Percentiles rank a stretch among this genome's conserved stretches.
phyloP scores from a whole-genome alignment of 2,797 vertebrate genomes.

The Cyclura pinguis region DNA sequence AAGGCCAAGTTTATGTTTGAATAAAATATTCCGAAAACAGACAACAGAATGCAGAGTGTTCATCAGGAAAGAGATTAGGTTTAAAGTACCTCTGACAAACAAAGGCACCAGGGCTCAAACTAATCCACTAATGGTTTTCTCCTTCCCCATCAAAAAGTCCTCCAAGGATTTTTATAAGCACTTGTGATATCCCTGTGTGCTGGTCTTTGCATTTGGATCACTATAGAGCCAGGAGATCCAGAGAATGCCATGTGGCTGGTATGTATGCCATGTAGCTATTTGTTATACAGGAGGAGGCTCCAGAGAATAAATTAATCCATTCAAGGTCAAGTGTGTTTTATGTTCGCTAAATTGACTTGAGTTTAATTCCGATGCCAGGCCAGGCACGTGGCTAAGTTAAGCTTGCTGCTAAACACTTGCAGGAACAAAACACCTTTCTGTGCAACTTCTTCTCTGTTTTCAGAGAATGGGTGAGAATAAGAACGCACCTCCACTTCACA shows the following conservation, averaged over 20 bases:
- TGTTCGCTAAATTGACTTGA: conserved; percentile 39
- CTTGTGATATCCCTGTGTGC: conserved; percentile 8
- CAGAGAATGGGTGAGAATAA: not conserved
- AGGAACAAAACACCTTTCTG: not conserved
- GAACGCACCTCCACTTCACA: no score
- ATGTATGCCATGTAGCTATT: not conserved
- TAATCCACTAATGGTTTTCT: conserved; percentile 25
- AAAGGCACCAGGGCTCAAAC: not conserved
- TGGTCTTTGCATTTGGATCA: conserved; percentile 29
- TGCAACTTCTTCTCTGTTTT: conserved; percentile 6
- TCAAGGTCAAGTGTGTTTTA: conserved; percentile 50
- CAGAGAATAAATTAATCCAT: conserved; percentile 41
- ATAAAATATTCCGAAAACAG: conserved; percentile 9
- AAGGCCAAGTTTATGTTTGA: not conserved
- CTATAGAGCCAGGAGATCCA: not conserved
- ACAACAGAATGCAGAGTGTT: not conserved
- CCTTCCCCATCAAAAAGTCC: not conserved
- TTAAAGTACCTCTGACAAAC: conserved; percentile 15
- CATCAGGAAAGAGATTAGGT: conserved; percentile 22
- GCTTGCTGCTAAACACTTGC: not conserved
- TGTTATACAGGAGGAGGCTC: conserved; percentile 29
- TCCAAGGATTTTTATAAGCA: conserved; percentile 13
- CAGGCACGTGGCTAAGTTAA: not conserved
- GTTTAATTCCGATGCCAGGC: not conserved
- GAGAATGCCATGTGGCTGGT: not conserved